Conservation (phyloP, 1,140 invertebrate species). For the Dryas iulia region DNA sequence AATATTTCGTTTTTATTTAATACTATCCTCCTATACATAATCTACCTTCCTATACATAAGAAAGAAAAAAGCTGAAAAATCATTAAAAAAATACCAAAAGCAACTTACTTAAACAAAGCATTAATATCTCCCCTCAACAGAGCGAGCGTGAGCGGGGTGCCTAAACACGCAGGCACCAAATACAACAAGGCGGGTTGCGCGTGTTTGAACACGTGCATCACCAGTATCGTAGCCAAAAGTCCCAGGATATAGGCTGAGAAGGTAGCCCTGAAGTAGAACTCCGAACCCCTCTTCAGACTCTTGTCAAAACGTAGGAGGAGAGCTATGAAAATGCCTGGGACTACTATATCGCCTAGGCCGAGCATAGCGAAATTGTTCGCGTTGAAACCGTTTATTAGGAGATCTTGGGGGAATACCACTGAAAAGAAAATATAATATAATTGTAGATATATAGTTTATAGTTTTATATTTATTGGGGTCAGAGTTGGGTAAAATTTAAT, state of each 20-base stretch:
- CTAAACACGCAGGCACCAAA: conserved; percentile 97
- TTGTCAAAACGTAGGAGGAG: conserved; percentile 97
- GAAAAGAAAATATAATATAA: conserved; percentile 51
- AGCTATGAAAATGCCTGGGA: conserved; percentile 99
- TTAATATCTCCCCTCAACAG: conserved; percentile 95
- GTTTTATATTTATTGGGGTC: too few relatives aligned
- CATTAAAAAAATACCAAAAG: neutral
- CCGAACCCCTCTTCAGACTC: conserved; percentile 92
- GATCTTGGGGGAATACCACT: conserved; percentile 99
- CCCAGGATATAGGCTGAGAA: conserved; percentile 97
- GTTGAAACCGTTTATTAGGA: conserved; percentile 94
- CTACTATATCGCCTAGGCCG: conserved; percentile 98
- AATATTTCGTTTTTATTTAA: too few relatives aligned
- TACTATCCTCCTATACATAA: too few relatives aligned
- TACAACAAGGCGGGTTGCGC: conserved; percentile 99
- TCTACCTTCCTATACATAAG: too few relatives aligned
- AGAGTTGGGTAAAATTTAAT: too few relatives aligned
- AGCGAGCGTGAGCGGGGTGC: conserved; percentile 92
- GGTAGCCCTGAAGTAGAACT: conserved; percentile 96
- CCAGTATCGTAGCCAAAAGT: conserved; percentile 94
- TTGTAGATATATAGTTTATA: too few relatives aligned
- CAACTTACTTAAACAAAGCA: conserved; percentile 93
- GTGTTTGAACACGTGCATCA: conserved; percentile 99
- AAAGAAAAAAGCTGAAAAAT: too few relatives aligned
- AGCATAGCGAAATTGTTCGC: conserved; percentile 99